Base-by-base conservation (phyloP, 1,140 invertebrate species). In the Eulimnadia texana region DNA sequence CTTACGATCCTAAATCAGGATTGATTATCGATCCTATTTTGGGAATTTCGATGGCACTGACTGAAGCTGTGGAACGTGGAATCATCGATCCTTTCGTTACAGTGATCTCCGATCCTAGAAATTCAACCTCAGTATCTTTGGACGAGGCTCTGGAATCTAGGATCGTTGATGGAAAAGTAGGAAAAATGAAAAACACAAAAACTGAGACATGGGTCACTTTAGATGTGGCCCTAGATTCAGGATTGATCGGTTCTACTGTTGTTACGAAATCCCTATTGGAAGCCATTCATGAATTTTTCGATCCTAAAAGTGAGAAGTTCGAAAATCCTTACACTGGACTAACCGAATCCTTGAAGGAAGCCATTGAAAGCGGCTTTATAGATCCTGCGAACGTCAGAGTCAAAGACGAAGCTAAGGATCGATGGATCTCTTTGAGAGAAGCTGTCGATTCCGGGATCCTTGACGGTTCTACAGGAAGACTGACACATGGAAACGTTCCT, bases 21-120 rank as follows among this genome's bases (percentile, higher is more conserved):
- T 82, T 79, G 68, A 82, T 91, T 47, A 79, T 76, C 65, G 87
- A 92, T 72, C 77, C 77, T 0, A 73, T 84, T 27, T 85, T 82
- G 3, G 81, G 83, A 65, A 81, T 85, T 71, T 72, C 78, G 53
- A 77, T 90, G 3, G 77, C 81, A 64, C 72, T 93, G 19, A 76
- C 82, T 64, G 86, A 90, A 69, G 84, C 86, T 13, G 80, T 93
- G 49, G 79, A 82, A 67, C 79, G 84, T 69, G 83, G 84, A 63
- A 81, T 94, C 56, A 79, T 93, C 27, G 85, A 93, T 74, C 80
- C 84, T 2, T 84, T 84, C 63, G 86, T 88, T 64, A 86, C 85
- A n/a, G 80, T 86, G 70, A 84, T 88, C 66, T 84, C 84, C 71
- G 86, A 93, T 69, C 83, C 82, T 0, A 80, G 79, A 67, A 79